Base-by-base conservation (phyloP, 2,888 invertebrate species). In the Xestia xanthographa region DNA sequence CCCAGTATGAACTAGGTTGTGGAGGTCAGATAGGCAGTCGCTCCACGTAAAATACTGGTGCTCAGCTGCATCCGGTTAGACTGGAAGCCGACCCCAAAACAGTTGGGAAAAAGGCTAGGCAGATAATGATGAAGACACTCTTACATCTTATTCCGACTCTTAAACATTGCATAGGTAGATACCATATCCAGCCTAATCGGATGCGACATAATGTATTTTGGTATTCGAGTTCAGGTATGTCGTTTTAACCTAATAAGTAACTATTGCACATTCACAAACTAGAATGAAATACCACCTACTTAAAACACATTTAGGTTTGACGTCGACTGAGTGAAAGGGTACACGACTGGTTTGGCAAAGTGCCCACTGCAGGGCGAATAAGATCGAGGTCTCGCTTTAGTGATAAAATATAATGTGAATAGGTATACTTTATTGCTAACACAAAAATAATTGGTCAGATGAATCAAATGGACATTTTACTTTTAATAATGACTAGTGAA, bases 321-420 rank as follows among this genome's bases (percentile, higher is more conserved):
- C 22, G 50, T 38, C 22, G 11, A 8, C 11, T 34, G 58, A 78
- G 72, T 73, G 80, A 79, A 79, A 67, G 63, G 67, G 74, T 20
- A 48, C 34, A 56, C 56, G 63, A 73, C 63, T 65, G 48, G 80
- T 74, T 74, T 79, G 79, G 74, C 67, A 79, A 53, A 63, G 41
- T 73, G 67, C 48, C 63, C 20, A 50, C 17, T 73, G 14, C 66
- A 73, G 48, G 66, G 66, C 66, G 26, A 66, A 56, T 63, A 79
- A 22, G 56, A 68, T 73, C 66, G 62, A 79, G 80, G 63, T 66
- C 63, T 53, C 66, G 2, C 14, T 26, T 29, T 53, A 12, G 11
- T 43, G n/a, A 74, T 72, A 41, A 41, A 60, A n/a, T 38, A 38
- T 50, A n/a, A 74, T 41, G 9, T 74, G 9, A 43, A 29, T 72